These are phyloP conservation scores for Taenaris catops DNA, from an alignment of 2,888 invertebrate species.

Conservation along the genomic window DNA sequence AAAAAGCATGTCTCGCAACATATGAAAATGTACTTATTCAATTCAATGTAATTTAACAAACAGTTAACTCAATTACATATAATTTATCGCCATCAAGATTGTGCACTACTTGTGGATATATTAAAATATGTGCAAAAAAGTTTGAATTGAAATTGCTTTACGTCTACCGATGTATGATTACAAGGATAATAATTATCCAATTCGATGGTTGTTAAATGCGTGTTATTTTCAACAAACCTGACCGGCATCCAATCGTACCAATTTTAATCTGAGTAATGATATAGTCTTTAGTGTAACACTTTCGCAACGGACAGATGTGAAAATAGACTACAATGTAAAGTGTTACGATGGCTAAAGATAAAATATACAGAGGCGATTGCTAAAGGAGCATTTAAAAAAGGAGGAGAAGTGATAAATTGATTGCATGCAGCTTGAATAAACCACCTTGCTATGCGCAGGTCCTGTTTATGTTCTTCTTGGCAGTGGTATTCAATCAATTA, in stretches of 20 bases:
- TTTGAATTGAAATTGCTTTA: conserved; percentile 42
- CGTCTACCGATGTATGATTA: conserved; percentile 49
- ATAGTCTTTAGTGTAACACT: conserved; percentile 39
- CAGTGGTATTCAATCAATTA: conserved; percentile 36
- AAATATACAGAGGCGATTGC: conserved; percentile 15
- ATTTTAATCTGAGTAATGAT: conserved; percentile 52
- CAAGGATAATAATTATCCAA: conserved; percentile 59
- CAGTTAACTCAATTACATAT: conserved; percentile 37
- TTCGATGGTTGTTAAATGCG: conserved; percentile 54
- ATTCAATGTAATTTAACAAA: conserved; percentile 34
- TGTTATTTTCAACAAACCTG: conserved; percentile 55
- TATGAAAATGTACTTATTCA: conserved; percentile 35
- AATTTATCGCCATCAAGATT: conserved; percentile 39
- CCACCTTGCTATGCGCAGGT: conserved; percentile 17
- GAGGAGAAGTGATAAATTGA: conserved; percentile 28
- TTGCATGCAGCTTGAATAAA: conserved; percentile 28
- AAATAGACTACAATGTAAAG: conserved; percentile 32
- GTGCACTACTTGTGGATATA: conserved; percentile 39
- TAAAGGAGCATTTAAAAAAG: conserved; percentile 28
- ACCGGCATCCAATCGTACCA: conserved; percentile 30
- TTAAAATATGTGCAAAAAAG: conserved; percentile 38
- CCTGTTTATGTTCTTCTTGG: conserved; percentile 23
- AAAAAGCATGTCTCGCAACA: conserved; percentile 18
- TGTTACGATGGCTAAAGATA: conserved; percentile 13
- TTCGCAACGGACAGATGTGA: conserved; percentile 31